Evolutionary conservation across 2,113 vertebrate genomes (phyloP), one percentile per base, ranked within the genome.

Genomic region (Colistium nudipinnis): DNA sequence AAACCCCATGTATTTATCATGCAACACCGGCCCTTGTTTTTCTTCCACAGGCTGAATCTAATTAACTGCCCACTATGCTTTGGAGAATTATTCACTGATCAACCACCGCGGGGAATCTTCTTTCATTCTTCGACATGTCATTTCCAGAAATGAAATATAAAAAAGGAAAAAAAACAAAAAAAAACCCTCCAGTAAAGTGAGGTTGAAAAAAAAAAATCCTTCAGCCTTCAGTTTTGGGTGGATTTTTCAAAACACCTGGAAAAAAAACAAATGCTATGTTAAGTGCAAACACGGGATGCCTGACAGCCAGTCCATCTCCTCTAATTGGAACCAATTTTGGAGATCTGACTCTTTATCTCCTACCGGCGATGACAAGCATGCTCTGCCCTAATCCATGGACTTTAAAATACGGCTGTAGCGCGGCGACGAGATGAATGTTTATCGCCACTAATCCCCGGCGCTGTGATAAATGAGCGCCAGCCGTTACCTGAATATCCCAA

Each of bases 391-490:
- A 94, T 92, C 90, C 89, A 81, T 80, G 87, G 83, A 86, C 85
- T 95, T 94, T 91, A 74, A 76, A 87, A 84, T 87, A 88, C 83
- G 67, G 59, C 87, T 92, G 92, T 82, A 88, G 16, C 82, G 92
- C 81, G 89, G 89, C 93, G 90, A 93, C 92, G 94, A 92, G 95
- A 96, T 94, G 89, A 94, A 96, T 94, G 92, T 68, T 94, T 92
- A 93, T 94, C 91, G 91, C 87, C 85, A 87, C 90, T 95, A 96
- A 95, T 96, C 91, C 90, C 87, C 66, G 86, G 75, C n/a, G n/a
- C 81, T 68, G 83, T 94, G 94, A 96, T 95, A 94, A 93, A 96
- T 49, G 80, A 91, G 83, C 12, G 84, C 86, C 83, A n/a, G 90
- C 80, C 43, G n/a, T 88, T 90, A 86, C 78, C 54, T 74, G 9